These are phyloP conservation scores for Crocidura indochinensis DNA, from an alignment of 2,797 vertebrate species.

Conservation along the genomic window DNA sequence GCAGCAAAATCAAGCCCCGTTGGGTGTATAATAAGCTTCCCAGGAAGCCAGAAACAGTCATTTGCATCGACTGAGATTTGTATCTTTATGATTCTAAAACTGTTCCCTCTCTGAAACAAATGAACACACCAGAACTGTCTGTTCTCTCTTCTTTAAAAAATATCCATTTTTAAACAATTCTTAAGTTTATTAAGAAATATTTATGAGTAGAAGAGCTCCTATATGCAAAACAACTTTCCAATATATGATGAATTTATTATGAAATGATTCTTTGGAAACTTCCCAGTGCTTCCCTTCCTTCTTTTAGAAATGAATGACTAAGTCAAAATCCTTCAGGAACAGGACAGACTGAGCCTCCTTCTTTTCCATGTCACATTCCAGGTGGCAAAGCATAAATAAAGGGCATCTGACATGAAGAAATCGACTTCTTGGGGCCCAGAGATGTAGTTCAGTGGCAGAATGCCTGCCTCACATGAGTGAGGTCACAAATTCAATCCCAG, in stretches of 20 bases:
- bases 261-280: constrained; percentile 57
- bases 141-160: constrained; percentile 29
- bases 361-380: neutral
- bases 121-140: constrained; percentile 25
- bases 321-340: constrained; percentile 32
- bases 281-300: constrained; percentile 18
- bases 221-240: constrained; percentile 26
- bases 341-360: neutral
- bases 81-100: neutral
- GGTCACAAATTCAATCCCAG: no score
- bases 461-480: no score
- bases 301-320: constrained; percentile 36
- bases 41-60: constrained; percentile 6
- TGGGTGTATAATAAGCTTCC: neutral
- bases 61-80: constrained; percentile 11
- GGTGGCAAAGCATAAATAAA: neutral
- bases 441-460: no score
- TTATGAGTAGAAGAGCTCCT: neutral
- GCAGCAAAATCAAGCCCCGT: neutral
- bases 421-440: neutral
- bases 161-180: neutral
- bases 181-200: constrained; percentile 60
- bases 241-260: constrained; percentile 26
- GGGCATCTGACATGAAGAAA: neutral
- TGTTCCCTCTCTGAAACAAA: constrained; percentile 37